Base-by-base conservation (phyloP, 2,113 vertebrate species). In the Baryphthengus martii region DNA sequence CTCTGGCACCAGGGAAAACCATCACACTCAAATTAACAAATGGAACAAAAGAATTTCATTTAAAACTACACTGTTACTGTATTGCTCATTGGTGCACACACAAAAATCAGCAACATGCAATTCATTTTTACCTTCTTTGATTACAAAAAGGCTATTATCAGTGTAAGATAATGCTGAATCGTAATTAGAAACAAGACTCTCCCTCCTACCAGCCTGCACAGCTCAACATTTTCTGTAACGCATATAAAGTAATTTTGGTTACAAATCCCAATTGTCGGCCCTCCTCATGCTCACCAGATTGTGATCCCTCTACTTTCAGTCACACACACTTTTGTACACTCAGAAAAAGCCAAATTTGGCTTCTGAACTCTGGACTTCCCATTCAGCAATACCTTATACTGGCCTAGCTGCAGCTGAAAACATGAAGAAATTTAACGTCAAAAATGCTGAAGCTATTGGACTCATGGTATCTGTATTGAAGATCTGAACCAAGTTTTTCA, bases 11-110 rank as follows among this genome's bases (percentile, higher is more conserved):
- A 76, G 77, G 74, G 88, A 83, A 96, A 97, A 92, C 62, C 82
- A 95, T 84, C 58, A 95, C 95, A 91, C 63, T 88, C 81, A 93
- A 79, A 94, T 91, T 96, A 97, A 90, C 40, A 68, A 95, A 96
- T 93, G 78, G 83, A 96, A 95, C 33, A 95, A 95, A 97, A 85
- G 31, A 87, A 83, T 79, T 95, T 93, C 76, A 95, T 90, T 93
- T 88, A 90, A 96, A 96, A 94, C 56, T 75, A 90, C 44, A 21
- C 25, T 68, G 85, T 74, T 66, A 95, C 70, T 95, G 37, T n/a
- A 78, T 76, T 94, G 78, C 31, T 90, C 79, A 80, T 85, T 85
- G 59, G 33, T 58, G 58, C 65, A 81, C 59, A 87, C 63, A 82
- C 20, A 83, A 72, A 90, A 95, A 44, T 44, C 78, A 81, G 42